Conservation (phyloP, 2,797 vertebrate species). For the Lerista edwardsae region DNA sequence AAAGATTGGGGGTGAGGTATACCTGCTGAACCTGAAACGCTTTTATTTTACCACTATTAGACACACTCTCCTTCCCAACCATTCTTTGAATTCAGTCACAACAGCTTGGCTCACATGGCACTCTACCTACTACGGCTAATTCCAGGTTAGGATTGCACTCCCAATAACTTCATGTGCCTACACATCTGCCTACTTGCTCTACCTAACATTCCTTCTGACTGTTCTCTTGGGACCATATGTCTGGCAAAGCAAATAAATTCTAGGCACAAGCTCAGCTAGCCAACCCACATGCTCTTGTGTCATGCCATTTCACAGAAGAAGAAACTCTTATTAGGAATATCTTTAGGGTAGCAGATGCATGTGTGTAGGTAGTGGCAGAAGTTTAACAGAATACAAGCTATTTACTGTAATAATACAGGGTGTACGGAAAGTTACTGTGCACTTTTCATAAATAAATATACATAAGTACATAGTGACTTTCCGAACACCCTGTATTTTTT, state of each 20-base stretch:
- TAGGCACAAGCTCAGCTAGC: not conserved
- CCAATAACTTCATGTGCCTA: not conserved
- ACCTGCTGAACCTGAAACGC: not conserved
- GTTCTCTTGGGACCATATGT: slow-evolving; percentile 12
- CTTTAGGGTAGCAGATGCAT: not conserved
- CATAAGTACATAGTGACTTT: no score
- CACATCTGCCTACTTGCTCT: not conserved
- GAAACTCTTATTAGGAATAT: not conserved
- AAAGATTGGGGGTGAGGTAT: not conserved
- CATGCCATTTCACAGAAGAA: not conserved
- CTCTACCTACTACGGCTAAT: not conserved
- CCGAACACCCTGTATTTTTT: no score
- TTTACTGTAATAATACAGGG: not conserved
- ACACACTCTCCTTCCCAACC: not conserved
- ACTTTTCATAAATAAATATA: no score
- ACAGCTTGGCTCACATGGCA: not conserved
- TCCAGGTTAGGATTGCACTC: no score
- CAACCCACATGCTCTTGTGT: not conserved
- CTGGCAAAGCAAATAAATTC: not conserved
- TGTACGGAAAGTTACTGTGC: no score
- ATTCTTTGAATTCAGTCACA: not conserved
- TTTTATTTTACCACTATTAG: not conserved
- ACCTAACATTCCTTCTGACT: not conserved
- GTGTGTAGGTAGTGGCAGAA: not conserved
- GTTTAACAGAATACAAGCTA: not conserved